Evolutionary conservation across 2,888 invertebrate genomes (phyloP), one percentile per base, ranked within the genome.

Genomic region (Cerceris ruficornis): DNA sequence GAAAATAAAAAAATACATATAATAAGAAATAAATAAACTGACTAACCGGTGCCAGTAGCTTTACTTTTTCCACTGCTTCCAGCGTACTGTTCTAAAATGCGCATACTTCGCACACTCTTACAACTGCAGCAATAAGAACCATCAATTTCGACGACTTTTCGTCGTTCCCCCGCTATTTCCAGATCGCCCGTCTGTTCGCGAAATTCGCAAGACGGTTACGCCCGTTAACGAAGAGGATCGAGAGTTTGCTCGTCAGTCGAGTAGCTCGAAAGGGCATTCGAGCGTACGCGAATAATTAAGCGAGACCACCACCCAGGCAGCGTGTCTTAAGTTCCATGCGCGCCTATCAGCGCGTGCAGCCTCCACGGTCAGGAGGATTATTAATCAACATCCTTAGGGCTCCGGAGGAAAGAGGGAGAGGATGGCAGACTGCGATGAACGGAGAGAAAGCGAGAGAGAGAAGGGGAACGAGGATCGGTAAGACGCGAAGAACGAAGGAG

Each of bases 361-460:
- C 80, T 62, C 69, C 59, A 67, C 64, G 65, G 80, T 74, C 75
- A 76, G 84, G 28, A 28, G 28, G 81, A 85, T 84, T 88, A 89
- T 89, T 88, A 88, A 89, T 89, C 88, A 89, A 86, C 84, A 86
- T 83, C 82, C 78, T 76, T 76, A 81, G 77, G 80, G 70, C 77
- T 79, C 75, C 71, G 73, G 62, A 39, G 17, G 28, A 72, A 64
- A 39, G 75, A 57, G 76, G 77, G 17, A 28, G 28, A 28, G 28
- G 28, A 1, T 28, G 4, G 28, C 28, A 28, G 28, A 2, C 28
- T 28, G 2, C 4, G 28, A 28, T 28, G 28, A 28, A 28, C 28
- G 28, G 28, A 28, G 28, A 28, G 28, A 28, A 28, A 28, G 28
- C 1, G 28, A 28, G 4, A 28, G 2, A 28, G 28, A 28, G 28